phyloP scores from a whole-genome alignment of 2,113 vertebrate genomes.

The Mirza zaza region DNA sequence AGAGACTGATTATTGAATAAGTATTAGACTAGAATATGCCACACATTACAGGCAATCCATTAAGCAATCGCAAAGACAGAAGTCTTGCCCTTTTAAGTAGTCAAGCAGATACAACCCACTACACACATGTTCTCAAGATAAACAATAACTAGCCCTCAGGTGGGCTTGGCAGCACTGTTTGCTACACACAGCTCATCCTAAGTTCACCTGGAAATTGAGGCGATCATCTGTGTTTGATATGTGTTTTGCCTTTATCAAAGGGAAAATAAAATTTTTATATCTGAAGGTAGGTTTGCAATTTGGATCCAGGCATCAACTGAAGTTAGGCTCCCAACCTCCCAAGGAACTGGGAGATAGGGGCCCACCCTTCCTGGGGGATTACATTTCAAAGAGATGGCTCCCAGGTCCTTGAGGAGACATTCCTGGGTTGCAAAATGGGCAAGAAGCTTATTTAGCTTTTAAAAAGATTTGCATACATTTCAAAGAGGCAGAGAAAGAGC shows the following conservation, averaged over 20 bases:
- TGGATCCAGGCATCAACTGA: background rate
- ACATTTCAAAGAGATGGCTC: background rate
- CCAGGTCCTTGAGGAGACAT: background rate
- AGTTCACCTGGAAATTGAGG: background rate
- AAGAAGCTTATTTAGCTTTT: background rate
- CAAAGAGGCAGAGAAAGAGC: background rate
- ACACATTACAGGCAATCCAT: background rate
- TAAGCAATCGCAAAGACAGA: background rate
- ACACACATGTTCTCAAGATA: background rate
- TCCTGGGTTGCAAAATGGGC: background rate
- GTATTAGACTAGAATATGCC: background rate
- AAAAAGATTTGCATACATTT: slow-evolving; percentile 18
- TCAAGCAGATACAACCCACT: background rate
- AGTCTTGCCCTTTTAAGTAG: background rate
- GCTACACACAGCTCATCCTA: background rate
- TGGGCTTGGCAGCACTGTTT: background rate
- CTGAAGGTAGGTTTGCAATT: background rate
- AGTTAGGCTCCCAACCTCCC: background rate
- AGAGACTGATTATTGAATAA: background rate
- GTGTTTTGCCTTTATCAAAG: background rate
- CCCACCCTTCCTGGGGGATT: background rate
- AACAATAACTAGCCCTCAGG: background rate
- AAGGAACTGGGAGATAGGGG: background rate
- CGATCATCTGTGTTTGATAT: background rate
- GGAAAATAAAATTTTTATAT: background rate